phyloP scores from a whole-genome alignment of 1,140 invertebrate genomes.

The Gerris buenoi region DNA sequence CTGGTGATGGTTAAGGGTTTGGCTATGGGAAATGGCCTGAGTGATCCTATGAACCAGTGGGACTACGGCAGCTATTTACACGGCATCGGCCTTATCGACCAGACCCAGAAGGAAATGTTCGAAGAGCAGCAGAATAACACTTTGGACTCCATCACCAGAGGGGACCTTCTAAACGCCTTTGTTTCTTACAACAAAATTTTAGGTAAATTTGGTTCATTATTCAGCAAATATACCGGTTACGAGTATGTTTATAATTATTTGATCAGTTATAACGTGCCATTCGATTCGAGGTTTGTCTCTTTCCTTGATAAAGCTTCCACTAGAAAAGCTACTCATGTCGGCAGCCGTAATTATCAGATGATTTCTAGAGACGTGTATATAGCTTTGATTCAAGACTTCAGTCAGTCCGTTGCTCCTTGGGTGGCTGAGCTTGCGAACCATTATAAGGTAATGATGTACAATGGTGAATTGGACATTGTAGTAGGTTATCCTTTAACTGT shows the following conservation, averaged over 20 bases:
- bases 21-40: neutral
- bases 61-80: no score
- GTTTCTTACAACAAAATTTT: neutral
- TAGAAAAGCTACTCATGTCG: constrained; percentile 65
- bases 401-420: constrained; percentile 64
- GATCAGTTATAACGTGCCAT: neutral
- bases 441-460: constrained; percentile 43
- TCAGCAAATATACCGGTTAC: neutral
- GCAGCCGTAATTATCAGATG: constrained; percentile 39
- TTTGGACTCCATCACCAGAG: no score
- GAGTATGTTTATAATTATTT: neutral
- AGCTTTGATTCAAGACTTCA: constrained; percentile 55
- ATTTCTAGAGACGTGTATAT: constrained; percentile 43
- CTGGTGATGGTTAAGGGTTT: constrained; percentile 47
- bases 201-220: neutral
- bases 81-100: no score
- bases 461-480: constrained; percentile 38
- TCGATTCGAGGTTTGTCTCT: constrained; percentile 17
- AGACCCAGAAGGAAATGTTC: no score
- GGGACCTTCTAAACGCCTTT: no score
- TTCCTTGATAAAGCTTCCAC: constrained; percentile 43
- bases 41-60: no score
- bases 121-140: no score
- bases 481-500: constrained; percentile 62
- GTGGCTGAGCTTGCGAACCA: constrained; percentile 45